Evolutionary conservation across 2,888 invertebrate species (phyloP).

Genomic region (Sepiola atlantica): DNA sequence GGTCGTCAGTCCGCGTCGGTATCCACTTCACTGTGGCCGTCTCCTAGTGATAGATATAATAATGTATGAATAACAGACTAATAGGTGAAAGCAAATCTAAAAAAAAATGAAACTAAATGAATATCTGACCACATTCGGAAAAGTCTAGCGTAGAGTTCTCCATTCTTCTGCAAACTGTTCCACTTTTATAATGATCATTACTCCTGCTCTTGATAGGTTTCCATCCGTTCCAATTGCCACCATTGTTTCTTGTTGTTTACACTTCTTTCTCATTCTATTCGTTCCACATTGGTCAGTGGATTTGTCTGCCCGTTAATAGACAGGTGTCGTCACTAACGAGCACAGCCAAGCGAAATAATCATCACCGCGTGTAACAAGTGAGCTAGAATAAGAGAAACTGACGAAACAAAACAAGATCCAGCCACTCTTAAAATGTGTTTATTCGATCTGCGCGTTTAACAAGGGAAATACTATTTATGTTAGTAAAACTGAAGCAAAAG

Average conservation of each 20-base stretch:
- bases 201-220: neutral
- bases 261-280: constrained; percentile 16
- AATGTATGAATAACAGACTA: too few species aligned
- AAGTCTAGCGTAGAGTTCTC: neutral
- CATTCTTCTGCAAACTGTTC: neutral
- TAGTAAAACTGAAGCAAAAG: too few species aligned
- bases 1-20: too few species aligned
- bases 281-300: neutral
- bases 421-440: too few species aligned
- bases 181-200: neutral
- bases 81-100: too few species aligned
- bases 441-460: too few species aligned
- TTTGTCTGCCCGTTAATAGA: neutral
- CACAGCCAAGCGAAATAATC: neutral
- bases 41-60: too few species aligned
- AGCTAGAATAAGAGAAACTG: neutral
- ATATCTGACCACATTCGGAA: neutral
- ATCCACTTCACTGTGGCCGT: too few species aligned
- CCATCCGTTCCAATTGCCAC: neutral
- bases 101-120: neutral
- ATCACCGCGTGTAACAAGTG: neutral
- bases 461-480: too few species aligned
- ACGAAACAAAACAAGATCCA: too few species aligned
- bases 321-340: neutral
- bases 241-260: neutral